Evolutionary conservation across 2,888 invertebrate genomes (phyloP).

Genomic region (Galeruca laticollis): DNA sequence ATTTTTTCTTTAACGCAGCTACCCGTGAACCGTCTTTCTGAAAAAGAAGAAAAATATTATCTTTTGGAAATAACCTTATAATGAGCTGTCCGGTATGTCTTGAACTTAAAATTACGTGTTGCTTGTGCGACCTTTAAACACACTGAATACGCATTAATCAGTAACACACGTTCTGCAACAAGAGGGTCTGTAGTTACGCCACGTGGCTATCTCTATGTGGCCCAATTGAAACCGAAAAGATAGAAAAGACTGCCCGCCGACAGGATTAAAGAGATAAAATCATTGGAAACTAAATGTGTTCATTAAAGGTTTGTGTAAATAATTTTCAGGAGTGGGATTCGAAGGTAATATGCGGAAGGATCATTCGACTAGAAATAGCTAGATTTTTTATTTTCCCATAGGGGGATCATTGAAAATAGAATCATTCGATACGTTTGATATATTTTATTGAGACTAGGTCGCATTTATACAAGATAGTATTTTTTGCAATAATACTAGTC

Average conservation of each 20-base stretch:
- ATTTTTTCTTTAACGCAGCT: too few relatives aligned
- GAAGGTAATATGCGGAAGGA: slow-evolving; percentile 36
- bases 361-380: slow-evolving; percentile 19
- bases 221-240: slow-evolving; percentile 8
- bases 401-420: too few relatives aligned
- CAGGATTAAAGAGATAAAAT: slow-evolving; percentile 44
- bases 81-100: too few relatives aligned
- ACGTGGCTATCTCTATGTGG: slow-evolving; percentile 33
- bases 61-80: too few relatives aligned
- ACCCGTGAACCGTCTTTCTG: too few relatives aligned
- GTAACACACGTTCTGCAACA: slow-evolving; percentile 27
- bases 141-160: slow-evolving; percentile 40
- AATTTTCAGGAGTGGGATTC: slow-evolving; percentile 33
- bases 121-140: slow-evolving; percentile 26
- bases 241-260: slow-evolving; percentile 11
- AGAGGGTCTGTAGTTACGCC: slow-evolving; percentile 25
- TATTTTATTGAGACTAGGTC: not conserved
- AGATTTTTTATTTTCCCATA: not conserved
- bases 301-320: slow-evolving; percentile 43
- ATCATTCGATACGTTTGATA: too few relatives aligned
- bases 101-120: not conserved
- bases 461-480: not conserved
- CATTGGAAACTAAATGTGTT: slow-evolving; percentile 33
- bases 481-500: too few relatives aligned
- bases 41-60: too few relatives aligned